These are phyloP conservation scores for Epirrhoe alternata DNA, from an alignment of 2,888 invertebrate species.

Conservation along the genomic window DNA sequence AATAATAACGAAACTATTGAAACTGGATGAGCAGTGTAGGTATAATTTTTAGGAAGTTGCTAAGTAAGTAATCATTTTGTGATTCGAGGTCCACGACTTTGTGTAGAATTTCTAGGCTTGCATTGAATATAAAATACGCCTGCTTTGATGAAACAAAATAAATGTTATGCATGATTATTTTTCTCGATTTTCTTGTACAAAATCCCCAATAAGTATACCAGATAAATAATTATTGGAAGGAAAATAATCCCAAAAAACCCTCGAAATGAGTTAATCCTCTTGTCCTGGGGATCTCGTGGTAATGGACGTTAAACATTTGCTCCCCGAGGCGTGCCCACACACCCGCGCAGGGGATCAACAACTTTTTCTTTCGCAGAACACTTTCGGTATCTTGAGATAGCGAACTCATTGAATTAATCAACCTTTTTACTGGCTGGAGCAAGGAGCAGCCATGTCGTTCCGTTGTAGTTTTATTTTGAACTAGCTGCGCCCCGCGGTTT, in stretches of 20 bases:
- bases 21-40: too few species aligned
- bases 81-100: too few species aligned
- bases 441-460: background rate
- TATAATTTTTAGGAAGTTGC: too few species aligned
- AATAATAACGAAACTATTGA: too few species aligned
- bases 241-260: conserved; percentile 31
- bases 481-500: too few species aligned
- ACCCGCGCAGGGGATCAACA: conserved; percentile 61
- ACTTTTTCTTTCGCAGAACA: conserved; percentile 60
- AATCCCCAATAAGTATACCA: background rate
- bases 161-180: too few species aligned
- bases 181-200: background rate
- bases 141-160: too few species aligned
- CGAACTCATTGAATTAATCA: conserved; percentile 35
- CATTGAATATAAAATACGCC: too few species aligned
- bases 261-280: conserved; percentile 58
- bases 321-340: conserved; percentile 66
- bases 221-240: conserved; percentile 17
- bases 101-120: too few species aligned
- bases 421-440: conserved; percentile 13
- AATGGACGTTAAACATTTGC: conserved; percentile 76
- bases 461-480: background rate
- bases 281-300: conserved; percentile 67
- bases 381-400: conserved; percentile 38
- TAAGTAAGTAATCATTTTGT: too few species aligned